phyloP scores from a whole-genome alignment of 2,113 vertebrate genomes.

The Sarotherodon lohbergeri region DNA sequence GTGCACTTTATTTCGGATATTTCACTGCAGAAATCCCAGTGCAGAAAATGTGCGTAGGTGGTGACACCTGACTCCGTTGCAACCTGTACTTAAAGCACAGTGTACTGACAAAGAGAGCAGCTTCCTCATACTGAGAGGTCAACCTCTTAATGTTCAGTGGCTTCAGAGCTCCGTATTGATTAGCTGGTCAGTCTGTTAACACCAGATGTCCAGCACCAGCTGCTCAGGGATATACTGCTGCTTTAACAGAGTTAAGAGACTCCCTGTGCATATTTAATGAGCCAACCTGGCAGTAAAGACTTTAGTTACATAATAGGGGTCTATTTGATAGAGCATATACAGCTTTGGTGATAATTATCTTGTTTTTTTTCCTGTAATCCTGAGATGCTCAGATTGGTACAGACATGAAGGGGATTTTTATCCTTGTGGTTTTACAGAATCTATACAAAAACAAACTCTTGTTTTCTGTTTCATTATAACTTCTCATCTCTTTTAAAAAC shows the following conservation, averaged over 20 bases:
- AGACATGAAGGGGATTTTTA: neutral
- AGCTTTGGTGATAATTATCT: neutral
- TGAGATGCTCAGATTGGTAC: neutral
- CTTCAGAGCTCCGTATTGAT: conserved; percentile 23
- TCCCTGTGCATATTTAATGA: conserved; percentile 18
- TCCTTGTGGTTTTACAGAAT: neutral
- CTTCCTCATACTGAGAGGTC: conserved; percentile 3
- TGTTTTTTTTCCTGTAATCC: neutral
- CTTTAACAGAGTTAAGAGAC: neutral
- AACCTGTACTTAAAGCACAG: neutral
- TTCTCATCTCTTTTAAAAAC: neutral
- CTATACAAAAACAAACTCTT: neutral
- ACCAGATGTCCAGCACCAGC: conserved; percentile 40
- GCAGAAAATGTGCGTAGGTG: neutral
- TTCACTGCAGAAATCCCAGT: neutral
- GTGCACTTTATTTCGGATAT: neutral
- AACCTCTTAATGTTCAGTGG: neutral
- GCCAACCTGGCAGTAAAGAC: neutral
- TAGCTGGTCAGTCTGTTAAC: conserved; percentile 11
- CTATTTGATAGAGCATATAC: neutral
- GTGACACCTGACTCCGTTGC: neutral
- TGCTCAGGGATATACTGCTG: neutral
- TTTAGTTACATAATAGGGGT: neutral
- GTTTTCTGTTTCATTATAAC: neutral
- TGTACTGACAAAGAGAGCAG: neutral